These are phyloP conservation scores for Pemphigus obesinymphae DNA, from an alignment of 1,140 invertebrate genomes.

Conservation along the genomic window DNA sequence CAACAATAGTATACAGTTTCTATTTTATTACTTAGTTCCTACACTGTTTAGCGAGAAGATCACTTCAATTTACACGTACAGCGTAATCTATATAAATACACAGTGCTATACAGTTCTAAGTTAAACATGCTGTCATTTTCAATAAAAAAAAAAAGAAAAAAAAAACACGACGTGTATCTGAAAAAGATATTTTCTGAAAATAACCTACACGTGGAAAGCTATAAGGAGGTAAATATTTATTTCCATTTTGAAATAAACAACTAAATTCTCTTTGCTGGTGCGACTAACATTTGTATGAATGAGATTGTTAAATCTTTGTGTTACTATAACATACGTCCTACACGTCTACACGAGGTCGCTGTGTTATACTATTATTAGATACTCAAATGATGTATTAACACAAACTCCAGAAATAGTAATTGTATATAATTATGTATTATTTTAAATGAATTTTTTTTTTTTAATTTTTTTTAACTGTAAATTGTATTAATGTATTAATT, in stretches of 20 bases:
- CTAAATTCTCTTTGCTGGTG: not conserved
- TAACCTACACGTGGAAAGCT: not conserved
- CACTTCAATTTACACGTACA: not conserved
- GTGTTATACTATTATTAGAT: not conserved
- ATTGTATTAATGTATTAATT: too few relatives aligned
- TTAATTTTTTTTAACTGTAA: too few relatives aligned
- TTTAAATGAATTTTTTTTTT: too few relatives aligned
- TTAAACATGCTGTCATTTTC: not conserved
- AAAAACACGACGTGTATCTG: not conserved
- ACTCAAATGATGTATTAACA: not conserved
- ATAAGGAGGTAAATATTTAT: not conserved
- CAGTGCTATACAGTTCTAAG: not conserved
- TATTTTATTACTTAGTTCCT: not conserved
- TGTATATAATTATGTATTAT: too few relatives aligned
- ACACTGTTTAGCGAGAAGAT: not conserved
- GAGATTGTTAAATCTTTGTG: not conserved
- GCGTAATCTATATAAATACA: not conserved
- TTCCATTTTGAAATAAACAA: conserved; percentile 9
- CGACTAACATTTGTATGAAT: conserved; percentile 3
- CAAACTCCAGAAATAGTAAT: not conserved
- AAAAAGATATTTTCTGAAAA: conserved; percentile 14
- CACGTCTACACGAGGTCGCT: too few relatives aligned
- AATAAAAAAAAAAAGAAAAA: not conserved
- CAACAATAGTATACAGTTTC: not conserved
- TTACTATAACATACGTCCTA: not conserved